Evolutionary conservation across 1,140 invertebrate genomes (phyloP).

Genomic region (Drosophila navojoa): DNA sequence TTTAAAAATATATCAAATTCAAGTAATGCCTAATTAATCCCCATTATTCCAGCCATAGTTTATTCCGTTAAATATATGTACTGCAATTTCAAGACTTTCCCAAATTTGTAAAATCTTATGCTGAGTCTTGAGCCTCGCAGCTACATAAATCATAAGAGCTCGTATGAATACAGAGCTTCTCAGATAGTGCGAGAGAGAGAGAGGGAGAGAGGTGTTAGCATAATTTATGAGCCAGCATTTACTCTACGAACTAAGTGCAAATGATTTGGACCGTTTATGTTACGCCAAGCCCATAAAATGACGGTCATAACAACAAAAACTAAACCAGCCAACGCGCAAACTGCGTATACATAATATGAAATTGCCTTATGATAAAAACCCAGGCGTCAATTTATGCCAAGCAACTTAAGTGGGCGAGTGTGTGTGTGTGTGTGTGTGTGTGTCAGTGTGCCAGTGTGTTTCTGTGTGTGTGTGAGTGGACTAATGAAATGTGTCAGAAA

Average conservation of each 20-base stretch:
- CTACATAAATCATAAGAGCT: slow-evolving; percentile 17
- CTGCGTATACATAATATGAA: slow-evolving; percentile 69
- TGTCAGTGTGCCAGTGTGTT: slow-evolving; percentile 3
- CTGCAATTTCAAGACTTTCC: not conserved
- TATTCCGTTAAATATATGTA: too few species aligned
- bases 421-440: slow-evolving; percentile 27
- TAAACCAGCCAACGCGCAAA: slow-evolving; percentile 51
- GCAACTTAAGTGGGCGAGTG: slow-evolving; percentile 1
- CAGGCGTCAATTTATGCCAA: slow-evolving; percentile 72
- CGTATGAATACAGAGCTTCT: slow-evolving; percentile 40
- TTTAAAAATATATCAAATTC: not conserved
- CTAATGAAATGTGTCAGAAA: slow-evolving; percentile 79
- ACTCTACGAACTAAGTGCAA: slow-evolving; percentile 65
- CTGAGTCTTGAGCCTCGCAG: not conserved
- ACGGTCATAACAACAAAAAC: slow-evolving; percentile 54
- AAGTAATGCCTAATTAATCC: not conserved
- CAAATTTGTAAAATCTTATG: not conserved
- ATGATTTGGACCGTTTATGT: slow-evolving; percentile 65
- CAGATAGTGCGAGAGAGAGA: slow-evolving; percentile 10
- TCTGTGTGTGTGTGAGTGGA: slow-evolving; percentile 18
- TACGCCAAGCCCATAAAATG: slow-evolving; percentile 61
- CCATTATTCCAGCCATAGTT: not conserved
- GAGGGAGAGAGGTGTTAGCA: slow-evolving; percentile 53
- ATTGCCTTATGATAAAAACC: slow-evolving; percentile 77
- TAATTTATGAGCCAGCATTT: slow-evolving; percentile 61